Base-by-base conservation (phyloP, 2,113 vertebrate species). In the Oreochromis spilurus region DNA sequence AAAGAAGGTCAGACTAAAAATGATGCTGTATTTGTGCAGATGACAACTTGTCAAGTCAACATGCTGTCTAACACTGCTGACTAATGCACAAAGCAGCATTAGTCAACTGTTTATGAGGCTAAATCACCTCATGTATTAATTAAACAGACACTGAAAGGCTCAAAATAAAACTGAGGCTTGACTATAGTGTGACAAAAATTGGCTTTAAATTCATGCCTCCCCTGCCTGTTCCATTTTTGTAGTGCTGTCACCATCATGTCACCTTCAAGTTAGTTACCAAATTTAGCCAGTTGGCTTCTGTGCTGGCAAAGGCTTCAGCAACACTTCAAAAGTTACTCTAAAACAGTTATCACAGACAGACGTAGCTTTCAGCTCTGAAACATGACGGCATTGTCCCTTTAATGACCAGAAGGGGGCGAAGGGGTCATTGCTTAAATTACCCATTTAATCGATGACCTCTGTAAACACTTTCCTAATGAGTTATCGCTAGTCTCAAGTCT, bases 11-110 rank as follows among this genome's bases (percentile, higher is more conserved):
- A 38, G 21, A 8, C 14, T 40, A 75, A 79, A 80, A 48, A 67
- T 21, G 4, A 82, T 5, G 38, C 52, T 45, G 21, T 34, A n/a
- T 60, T 16, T 17, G 58, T 58, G 36, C 79, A 80, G 65, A 80
- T 62, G 81, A 80, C 4, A 45, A 29, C 31, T 5, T 40, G 10
- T 75, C 31, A 72, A 29, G 50, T 81, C 81, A 83, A 38, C 72
- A 36, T 45, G 38, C 3, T n/a, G 79, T 81, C 83, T 85, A 78
- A 54, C 6, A 40, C 50, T 52, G 81, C 83, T 86, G 88, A 90
- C 65, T 70, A 75, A 85, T 14, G n/a, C 79, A 77, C 67, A 72
- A 43, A 58, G 34, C 54, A 81, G 17, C 26, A 60, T 65, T 38
- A 82, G 50, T 85, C 81, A 83, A 10, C 53, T 84, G 52, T 86